Evolutionary conservation across 2,113 vertebrate species (phyloP), one percentile per base, ranked within the genome.

Genomic region (Pomatostomus ruficeps): DNA sequence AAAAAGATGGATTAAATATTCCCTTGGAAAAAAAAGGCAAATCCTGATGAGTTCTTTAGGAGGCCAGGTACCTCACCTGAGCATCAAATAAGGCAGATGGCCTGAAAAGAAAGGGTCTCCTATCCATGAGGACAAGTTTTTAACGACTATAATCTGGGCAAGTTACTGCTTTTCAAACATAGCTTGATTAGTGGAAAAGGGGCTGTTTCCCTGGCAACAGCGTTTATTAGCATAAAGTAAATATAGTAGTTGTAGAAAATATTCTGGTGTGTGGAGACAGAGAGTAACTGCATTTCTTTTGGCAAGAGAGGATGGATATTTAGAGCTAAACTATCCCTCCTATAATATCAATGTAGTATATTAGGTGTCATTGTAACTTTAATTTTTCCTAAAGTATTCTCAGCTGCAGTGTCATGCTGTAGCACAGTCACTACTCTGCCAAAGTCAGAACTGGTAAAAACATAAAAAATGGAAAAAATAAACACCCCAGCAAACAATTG

Each of bases 201-300:
- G 45, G 8, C 7, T 26, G 66, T 85, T 94, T 78, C 89, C 66
- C 5, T 72, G 78, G 49, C n/a, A 96, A 91, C 58, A 73, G 15
- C 2, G 14, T 72, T 94, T 80, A 62, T 85, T 88, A 91, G 9
- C 63, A 65, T 73, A 54, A 86, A 77, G 17, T 73, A 89, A 92
- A 74, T 71, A 65, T 29, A 62, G 42, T 52, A 66, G 35, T 40
- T 86, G 38, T 76, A 71, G 49, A 51, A 92, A 89, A 79, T 52
- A 77, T 35, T 59, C 23, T 11, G 43, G 10, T 66, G 26, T 57
- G 24, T 70, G 62, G 54, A 78, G 35, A 78, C 6, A 29, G 2
- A 58, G 14, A 85, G 24, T 45, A 89, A 78, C 25, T 46, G 26
- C 10, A 29, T 63, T 76, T 89, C 12, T 88, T 89, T 57, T 66